phyloP scores from a whole-genome alignment of 2,888 invertebrate species.

The Oscheius sp. region DNA sequence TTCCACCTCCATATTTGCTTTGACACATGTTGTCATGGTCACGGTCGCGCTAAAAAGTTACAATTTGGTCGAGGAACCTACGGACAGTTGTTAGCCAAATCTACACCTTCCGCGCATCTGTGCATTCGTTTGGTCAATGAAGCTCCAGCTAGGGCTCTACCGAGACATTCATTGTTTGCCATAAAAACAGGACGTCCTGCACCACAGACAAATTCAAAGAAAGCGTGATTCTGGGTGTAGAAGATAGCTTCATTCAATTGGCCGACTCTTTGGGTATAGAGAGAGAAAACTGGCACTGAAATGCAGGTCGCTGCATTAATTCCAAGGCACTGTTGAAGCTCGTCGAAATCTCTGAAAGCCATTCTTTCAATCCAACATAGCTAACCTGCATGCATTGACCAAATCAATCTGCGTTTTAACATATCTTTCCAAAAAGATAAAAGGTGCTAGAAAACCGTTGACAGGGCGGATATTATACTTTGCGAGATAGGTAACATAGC shows the following conservation, averaged over 20 bases:
- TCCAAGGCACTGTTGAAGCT: conserved; percentile 25
- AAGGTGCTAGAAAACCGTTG: conserved; percentile 18
- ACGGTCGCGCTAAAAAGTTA: conserved; percentile 22
- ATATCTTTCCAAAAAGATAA: conserved; percentile 13
- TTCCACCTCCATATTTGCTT: conserved; percentile 5
- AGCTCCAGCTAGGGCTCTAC: not conserved
- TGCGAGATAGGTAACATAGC: conserved; percentile 19
- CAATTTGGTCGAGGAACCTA: not conserved
- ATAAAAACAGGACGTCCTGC: conserved; percentile 16
- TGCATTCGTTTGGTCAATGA: conserved; percentile 21
- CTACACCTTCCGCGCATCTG: conserved; percentile 5
- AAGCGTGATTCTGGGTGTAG: conserved; percentile 22
- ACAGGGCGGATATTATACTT: conserved; percentile 23
- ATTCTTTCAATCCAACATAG: not conserved
- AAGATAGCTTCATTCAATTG: conserved; percentile 5
- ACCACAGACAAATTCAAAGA: conserved; percentile 30
- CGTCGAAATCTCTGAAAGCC: conserved; percentile 24
- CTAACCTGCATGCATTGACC: conserved; percentile 20
- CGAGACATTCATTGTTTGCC: conserved; percentile 13
- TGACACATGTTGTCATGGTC: conserved; percentile 22
- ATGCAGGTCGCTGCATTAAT: conserved; percentile 1
- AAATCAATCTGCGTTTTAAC: conserved; percentile 24
- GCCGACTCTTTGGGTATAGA: conserved; percentile 9
- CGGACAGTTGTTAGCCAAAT: conserved; percentile 21
- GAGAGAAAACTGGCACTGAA: conserved; percentile 5